These are phyloP conservation scores for Dissostichus mawsoni DNA, from an alignment of 2,113 vertebrate genomes.

Conservation along the genomic window DNA sequence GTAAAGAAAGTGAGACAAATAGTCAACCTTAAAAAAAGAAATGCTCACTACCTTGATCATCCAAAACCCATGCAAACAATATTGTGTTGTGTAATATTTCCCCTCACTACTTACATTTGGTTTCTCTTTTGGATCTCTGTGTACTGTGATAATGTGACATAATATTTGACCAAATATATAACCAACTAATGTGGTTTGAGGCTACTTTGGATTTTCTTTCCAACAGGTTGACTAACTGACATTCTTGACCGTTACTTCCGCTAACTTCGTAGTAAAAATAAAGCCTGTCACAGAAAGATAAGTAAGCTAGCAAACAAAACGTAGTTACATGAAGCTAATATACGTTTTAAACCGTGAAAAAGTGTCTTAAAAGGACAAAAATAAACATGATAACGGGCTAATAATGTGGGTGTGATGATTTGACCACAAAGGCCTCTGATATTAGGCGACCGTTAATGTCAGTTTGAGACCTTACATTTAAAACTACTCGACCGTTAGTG, in stretches of 20 bases:
- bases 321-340: too few relatives aligned
- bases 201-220: too few relatives aligned
- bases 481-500: conserved; percentile 28
- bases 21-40: too few relatives aligned
- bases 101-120: too few relatives aligned
- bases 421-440: conserved; percentile 24
- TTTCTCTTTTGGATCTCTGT: too few relatives aligned
- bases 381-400: not conserved
- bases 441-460: not conserved
- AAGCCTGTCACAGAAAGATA: not conserved
- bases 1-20: too few relatives aligned
- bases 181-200: too few relatives aligned
- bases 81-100: too few relatives aligned
- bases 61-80: too few relatives aligned
- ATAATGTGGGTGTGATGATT: not conserved
- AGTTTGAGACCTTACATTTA: conserved; percentile 37
- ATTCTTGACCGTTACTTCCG: conserved; percentile 44
- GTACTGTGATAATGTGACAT: too few relatives aligned
- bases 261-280: not conserved
- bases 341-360: not conserved
- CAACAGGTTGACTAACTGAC: not conserved
- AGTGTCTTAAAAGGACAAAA: not conserved
- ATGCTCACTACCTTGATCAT: too few relatives aligned
- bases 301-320: not conserved
- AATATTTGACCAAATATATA: too few relatives aligned